Conservation (phyloP, 2,113 vertebrate genomes). For the Seriola dumerili region DNA sequence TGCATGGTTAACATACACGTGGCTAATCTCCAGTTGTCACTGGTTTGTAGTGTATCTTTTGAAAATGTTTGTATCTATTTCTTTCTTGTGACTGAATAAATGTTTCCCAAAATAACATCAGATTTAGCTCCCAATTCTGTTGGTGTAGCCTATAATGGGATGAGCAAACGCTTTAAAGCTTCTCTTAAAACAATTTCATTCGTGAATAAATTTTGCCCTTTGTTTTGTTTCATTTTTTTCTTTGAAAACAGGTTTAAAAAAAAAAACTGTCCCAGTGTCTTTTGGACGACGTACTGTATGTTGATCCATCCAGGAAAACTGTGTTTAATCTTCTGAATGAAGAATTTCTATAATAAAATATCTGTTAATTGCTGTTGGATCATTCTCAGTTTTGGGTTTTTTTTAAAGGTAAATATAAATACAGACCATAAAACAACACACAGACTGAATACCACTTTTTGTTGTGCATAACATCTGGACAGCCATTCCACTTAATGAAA, state of each 20-base stretch:
- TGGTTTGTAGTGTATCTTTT: background rate
- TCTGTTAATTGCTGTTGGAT: too few relatives aligned
- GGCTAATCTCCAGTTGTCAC: background rate
- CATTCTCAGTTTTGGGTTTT: too few relatives aligned
- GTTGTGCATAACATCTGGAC: background rate
- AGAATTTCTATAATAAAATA: too few relatives aligned
- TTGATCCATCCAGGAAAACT: background rate
- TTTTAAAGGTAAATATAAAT: too few relatives aligned
- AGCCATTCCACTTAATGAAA: background rate
- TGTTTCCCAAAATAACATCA: background rate
- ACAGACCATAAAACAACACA: background rate
- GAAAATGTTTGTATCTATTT: background rate
- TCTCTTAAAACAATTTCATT: too few relatives aligned
- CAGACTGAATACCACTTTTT: background rate
- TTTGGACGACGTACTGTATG: too few relatives aligned
- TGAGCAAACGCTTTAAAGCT: background rate
- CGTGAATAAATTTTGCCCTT: too few relatives aligned
- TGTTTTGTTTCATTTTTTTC: too few relatives aligned
- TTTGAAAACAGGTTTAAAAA: background rate
- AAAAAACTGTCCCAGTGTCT: background rate
- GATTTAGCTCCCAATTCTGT: background rate
- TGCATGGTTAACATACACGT: background rate
- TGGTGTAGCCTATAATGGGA: background rate
- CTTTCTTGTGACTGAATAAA: constrained; percentile 4
- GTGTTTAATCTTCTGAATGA: background rate